Conservation (phyloP, 2,888 invertebrate genomes). For the Tiliacea citrago region DNA sequence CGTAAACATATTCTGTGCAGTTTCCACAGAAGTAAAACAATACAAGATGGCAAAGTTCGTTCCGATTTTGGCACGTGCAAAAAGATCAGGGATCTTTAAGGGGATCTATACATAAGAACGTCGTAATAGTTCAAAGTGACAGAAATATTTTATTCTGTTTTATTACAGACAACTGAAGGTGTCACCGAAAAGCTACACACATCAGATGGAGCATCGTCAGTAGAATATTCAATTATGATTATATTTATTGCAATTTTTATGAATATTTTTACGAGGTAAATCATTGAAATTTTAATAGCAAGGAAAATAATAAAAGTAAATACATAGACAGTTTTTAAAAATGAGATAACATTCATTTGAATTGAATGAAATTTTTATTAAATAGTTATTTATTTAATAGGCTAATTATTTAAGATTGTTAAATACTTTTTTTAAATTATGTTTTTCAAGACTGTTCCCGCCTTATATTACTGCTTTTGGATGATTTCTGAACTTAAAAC, state of each 20-base stretch:
- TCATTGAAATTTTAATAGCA: neutral
- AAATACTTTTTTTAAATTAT: neutral
- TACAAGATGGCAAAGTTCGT: too few relatives aligned
- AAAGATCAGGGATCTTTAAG: too few relatives aligned
- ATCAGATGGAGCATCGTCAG: slow-evolving; percentile 29
- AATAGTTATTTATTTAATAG: slow-evolving; percentile 26
- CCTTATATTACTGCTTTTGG: neutral
- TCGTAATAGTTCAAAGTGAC: neutral
- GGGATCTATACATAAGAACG: too few relatives aligned
- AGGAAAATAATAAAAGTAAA: neutral
- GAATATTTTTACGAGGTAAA: slow-evolving; percentile 21
- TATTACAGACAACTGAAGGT: slow-evolving; percentile 61
- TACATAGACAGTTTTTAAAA: neutral
- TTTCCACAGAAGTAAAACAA: too few relatives aligned
- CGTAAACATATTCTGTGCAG: too few relatives aligned
- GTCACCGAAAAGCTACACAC: slow-evolving; percentile 62
- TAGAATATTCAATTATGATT: slow-evolving; percentile 27
- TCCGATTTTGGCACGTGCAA: too few relatives aligned
- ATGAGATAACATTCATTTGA: neutral
- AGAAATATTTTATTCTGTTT: neutral
- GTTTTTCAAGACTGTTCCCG: neutral
- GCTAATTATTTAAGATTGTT: slow-evolving; percentile 22
- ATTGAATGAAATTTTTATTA: neutral
- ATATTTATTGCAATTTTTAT: slow-evolving; percentile 27
- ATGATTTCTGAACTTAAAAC: neutral